Conservation (phyloP, 2,797 vertebrate genomes). For the Phrynocephalus guinanensis region DNA sequence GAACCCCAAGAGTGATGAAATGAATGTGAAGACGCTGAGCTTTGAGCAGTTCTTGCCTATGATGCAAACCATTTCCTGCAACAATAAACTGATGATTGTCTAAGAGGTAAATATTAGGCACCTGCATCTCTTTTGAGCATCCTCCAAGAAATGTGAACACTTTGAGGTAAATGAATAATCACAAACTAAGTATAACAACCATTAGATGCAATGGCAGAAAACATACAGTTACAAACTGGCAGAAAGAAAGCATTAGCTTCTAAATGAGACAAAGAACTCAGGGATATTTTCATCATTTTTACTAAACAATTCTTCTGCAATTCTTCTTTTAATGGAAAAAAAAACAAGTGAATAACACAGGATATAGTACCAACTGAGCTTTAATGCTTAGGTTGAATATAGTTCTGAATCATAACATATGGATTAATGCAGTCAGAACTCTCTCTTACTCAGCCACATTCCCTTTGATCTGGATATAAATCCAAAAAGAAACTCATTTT, state of each 20-base stretch:
- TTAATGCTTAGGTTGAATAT: too few relatives aligned
- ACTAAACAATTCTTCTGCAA: background rate
- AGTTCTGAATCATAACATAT: background rate
- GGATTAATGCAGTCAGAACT: background rate
- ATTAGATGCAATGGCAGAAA: slow-evolving; percentile 69
- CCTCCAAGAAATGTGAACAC: background rate
- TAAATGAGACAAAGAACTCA: slow-evolving; percentile 55
- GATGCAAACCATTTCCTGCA: too few relatives aligned
- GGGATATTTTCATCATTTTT: slow-evolving; percentile 23
- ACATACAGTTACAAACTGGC: slow-evolving; percentile 58
- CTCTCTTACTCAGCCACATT: background rate
- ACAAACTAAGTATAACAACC: slow-evolving; percentile 54
- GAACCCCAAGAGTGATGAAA: slow-evolving; percentile 89
- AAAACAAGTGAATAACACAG: fast-evolving
- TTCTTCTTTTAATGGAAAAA: slow-evolving; percentile 16
- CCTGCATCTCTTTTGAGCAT: slow-evolving; percentile 44
- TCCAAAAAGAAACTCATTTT: background rate
- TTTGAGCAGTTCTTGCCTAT: too few relatives aligned
- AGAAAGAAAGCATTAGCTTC: slow-evolving; percentile 64
- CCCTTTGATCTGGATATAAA: slow-evolving; percentile 3
- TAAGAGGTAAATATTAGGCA: slow-evolving; percentile 10
- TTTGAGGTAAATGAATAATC: slow-evolving; percentile 66
- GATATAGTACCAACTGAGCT: background rate
- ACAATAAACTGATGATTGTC: slow-evolving; percentile 52
- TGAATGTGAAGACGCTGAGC: too few relatives aligned